These are phyloP conservation scores for Eleginops maclovinus DNA, from an alignment of 2,113 vertebrate genomes.

Conservation along the genomic window DNA sequence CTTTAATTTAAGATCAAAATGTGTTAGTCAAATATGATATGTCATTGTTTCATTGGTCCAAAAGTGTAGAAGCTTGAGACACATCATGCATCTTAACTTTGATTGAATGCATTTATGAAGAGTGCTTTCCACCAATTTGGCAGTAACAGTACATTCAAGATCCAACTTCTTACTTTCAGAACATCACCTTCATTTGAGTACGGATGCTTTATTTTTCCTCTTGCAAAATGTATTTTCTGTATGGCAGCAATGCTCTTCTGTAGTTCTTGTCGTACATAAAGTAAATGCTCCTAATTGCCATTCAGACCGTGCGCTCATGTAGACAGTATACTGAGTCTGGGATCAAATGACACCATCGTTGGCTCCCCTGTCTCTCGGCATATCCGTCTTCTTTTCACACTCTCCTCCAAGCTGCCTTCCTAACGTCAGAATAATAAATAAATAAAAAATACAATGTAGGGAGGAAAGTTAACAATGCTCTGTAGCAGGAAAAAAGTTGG, in stretches of 20 bases:
- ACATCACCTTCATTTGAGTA: not conserved
- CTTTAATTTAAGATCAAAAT: slow-evolving; percentile 26
- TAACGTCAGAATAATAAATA: slow-evolving; percentile 17
- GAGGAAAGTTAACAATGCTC: slow-evolving; percentile 10
- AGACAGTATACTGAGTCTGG: not conserved
- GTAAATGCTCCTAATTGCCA: not conserved
- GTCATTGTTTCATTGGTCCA: slow-evolving; percentile 11
- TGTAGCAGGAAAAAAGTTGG: slow-evolving; percentile 42
- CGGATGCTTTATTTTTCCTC: not conserved
- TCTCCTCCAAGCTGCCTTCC: not conserved
- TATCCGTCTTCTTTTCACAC: not conserved
- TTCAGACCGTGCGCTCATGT: not conserved
- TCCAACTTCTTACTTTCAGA: slow-evolving; percentile 8
- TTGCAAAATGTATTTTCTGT: not conserved
- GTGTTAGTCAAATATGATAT: slow-evolving; percentile 23
- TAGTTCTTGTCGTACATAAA: not conserved
- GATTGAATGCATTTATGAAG: not conserved
- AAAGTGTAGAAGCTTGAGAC: slow-evolving; percentile 16
- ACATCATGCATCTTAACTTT: slow-evolving; percentile 18
- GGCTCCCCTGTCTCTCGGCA: not conserved
- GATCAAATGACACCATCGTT: not conserved
- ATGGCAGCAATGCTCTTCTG: no score
- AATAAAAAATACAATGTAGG: not conserved
- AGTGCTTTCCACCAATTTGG: slow-evolving; percentile 10
- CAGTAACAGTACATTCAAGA: not conserved